Percentiles rank a stretch among this genome's conserved stretches.
Conservation (phyloP, 2,797 vertebrate species). For the Crax fasciolata region DNA sequence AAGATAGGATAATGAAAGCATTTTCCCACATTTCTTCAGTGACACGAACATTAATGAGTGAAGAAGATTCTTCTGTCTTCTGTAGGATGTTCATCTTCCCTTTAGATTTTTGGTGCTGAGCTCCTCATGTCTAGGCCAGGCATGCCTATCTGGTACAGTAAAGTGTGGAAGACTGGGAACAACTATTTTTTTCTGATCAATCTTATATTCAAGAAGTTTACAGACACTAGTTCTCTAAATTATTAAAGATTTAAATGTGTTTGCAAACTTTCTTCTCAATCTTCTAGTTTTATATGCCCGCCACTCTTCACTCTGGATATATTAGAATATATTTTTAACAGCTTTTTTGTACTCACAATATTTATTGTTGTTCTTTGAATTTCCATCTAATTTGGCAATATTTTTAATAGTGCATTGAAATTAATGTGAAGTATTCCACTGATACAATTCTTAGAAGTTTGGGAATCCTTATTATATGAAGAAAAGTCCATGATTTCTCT, state of each 20-base stretch:
- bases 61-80: not conserved
- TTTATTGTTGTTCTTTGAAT: not conserved
- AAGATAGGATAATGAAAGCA: not conserved
- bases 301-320: not conserved
- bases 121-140: accelerated
- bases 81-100: not conserved
- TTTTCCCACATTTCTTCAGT: not conserved
- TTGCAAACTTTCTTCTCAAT: not conserved
- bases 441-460: not conserved
- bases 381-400: not conserved
- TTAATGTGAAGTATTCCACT: not conserved
- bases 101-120: not conserved
- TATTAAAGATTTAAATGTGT: not conserved
- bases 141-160: not conserved
- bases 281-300: accelerated
- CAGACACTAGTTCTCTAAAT: not conserved
- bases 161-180: not conserved
- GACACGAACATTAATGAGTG: not conserved
- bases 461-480: not conserved
- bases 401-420: not conserved
- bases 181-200: not conserved
- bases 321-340: not conserved
- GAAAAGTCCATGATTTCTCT: not conserved
- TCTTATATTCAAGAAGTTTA: not conserved
- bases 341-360: not conserved